Evolutionary conservation across 2,797 vertebrate species (phyloP), one percentile per base, ranked within the genome.

Genomic region (Anomalospiza imberbis): DNA sequence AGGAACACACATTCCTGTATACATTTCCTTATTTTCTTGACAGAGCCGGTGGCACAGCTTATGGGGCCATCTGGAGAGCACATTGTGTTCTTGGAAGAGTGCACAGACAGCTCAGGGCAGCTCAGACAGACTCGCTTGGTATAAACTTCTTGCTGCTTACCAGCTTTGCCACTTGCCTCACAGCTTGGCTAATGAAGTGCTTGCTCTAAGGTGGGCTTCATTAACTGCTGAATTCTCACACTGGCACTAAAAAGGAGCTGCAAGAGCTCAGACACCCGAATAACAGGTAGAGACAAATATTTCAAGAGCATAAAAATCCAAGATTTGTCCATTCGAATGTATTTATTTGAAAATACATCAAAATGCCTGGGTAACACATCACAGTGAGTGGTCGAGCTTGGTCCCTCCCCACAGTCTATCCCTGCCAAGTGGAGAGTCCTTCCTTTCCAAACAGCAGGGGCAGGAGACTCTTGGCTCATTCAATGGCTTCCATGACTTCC

Each of bases 401-500:
- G 88, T 90, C 89, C 91, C 83, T 91, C 54, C 82, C 79, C 76
- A 54, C 32, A 28, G 91, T 82, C 63, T 45, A 13, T 60, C 79
- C 76, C 68, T 40, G 38, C 75, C 68, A 1, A 6, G 53, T 15
- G 28, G 44, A 82, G 29, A 1, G 4, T 40, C 57, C 81, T 74
- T 61, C 55, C 34, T 50, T 58, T 24, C 91, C 91, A 11, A 21
- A 3, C 7, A 38, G 68, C 0, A 0, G 31, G 7, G 42, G 38
- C n/a, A 53, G 12, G n/a, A 73, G 48, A 2, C 4, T 47, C 57
- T 42, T 17, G 44, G 6, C 74, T 98, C 96, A 96, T 47, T 98
- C 97, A 21, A 97, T 58, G 44, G 97, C 98, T 94, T 99, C 98
- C 98, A 99, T 97, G 44, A 99, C 97, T 94, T 99, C 99, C 91